Evolutionary conservation across 2,888 invertebrate species (phyloP), one percentile per base, ranked within the genome.

Genomic region (Physocephala rufipes): DNA sequence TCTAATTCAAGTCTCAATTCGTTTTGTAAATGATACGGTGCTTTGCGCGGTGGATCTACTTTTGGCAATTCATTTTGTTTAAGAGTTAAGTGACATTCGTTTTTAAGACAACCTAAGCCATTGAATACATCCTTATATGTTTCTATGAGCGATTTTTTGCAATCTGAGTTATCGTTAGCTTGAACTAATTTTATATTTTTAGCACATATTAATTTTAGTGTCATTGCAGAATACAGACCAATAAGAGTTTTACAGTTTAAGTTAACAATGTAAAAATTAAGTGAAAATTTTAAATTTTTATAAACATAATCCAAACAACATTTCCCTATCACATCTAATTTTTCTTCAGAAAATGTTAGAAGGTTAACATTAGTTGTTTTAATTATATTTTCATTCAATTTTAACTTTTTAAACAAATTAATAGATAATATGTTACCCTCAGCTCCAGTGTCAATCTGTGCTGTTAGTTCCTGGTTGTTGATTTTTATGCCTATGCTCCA

Each of bases 41-140:
- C n/a, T n/a, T n/a, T n/a, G n/a, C n/a, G n/a, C n/a, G n/a, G n/a
- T n/a, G n/a, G n/a, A n/a, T n/a, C n/a, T n/a, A n/a, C n/a, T n/a
- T n/a, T n/a, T n/a, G n/a, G n/a, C n/a, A n/a, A n/a, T n/a, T n/a
- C 51, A 51, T 51, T n/a, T n/a, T 51, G 13, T n/a, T 51, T 51
- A 16, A 51, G 51, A 51, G 13, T 51, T 12, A 51, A 51, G 13
- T 51, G 51, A 51, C 51, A 51, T 51, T 51, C n/a, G 16, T 51
- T 51, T n/a, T 51, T 51, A 51, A 51, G 51, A n/a, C 51, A 51
- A 51, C n/a, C n/a, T 51, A 51, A 51, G n/a, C 51, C 47, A 51
- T 51, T 51, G 19, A 51, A 51, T 16, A 51, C 51, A 51, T 51
- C n/a, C n/a, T n/a, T n/a, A n/a, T n/a, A n/a, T n/a, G n/a, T n/a